Evolutionary conservation across 2,113 vertebrate species (phyloP), one percentile per base, ranked within the genome.

Genomic region (Apodemus speciosus): DNA sequence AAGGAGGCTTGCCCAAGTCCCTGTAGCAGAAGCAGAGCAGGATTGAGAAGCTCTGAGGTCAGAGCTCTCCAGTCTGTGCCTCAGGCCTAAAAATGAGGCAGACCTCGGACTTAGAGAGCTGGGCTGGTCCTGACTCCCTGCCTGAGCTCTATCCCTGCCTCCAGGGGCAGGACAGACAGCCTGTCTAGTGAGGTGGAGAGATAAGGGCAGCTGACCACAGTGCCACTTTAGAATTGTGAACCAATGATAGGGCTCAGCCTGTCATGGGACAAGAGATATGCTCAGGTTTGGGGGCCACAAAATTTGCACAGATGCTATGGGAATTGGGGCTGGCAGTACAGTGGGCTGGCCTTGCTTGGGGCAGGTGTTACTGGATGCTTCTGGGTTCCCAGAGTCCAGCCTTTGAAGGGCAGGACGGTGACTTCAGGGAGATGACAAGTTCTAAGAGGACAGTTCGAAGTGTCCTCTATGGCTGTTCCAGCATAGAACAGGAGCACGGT

Each of bases 151-250:
- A 21, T 69, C 56, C 62, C 35, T 21, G 38, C 30, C 9, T 35
- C 38, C 0, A 4, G 27, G 21, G 32, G 14, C 35, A 32, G 21
- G 18, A 40, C 13, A 30, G 0, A 1, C 16, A 0, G 0, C 53
- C 2, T 1, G 30, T n/a, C 49, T 13, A 32, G 25, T 2, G 2
- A 35, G 64, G 4, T 38, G 40, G 62, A 32, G 51, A 15, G 15
- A 35, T 0, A 0, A 13, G 2, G 51, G n/a, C 46, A 79, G 25
- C 40, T 68, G 71, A 72, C 21, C 18, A 15, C 9, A 35, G 51
- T 11, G 9, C 38, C 3, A 9, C 66, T 43, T 30, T 38, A 62
- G 66, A 56, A 81, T n/a, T 27, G 9, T 38, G 62, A 27, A 32
- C 30, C 40, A 15, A 15, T 35, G 40, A 35, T 43, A 6, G 30